Conservation (phyloP, 2,113 vertebrate genomes). For the Strix aluco region DNA sequence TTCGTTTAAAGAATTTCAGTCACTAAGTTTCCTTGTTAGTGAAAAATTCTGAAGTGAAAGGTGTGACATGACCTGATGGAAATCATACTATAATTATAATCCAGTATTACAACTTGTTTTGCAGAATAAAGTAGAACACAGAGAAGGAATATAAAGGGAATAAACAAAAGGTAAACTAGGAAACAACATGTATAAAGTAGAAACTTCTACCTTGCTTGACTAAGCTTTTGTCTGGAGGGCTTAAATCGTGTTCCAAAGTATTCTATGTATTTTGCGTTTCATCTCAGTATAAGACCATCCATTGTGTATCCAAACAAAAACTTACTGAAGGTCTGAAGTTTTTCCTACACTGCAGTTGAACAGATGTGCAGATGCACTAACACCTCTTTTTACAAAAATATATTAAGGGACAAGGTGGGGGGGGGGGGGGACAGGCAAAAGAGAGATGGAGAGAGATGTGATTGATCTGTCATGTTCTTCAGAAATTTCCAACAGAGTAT, state of each 20-base stretch:
- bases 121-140: neutral
- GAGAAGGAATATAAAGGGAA: neutral
- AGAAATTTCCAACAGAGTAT: neutral
- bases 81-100: neutral
- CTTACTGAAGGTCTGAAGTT: neutral
- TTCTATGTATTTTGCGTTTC: neutral
- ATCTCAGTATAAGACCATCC: neutral
- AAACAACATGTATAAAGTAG: neutral
- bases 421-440: fast-evolving
- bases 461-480: neutral
- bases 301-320: neutral
- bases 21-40: neutral
- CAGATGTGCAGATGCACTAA: neutral
- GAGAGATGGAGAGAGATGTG: neutral
- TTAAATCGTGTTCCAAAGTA: neutral
- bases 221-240: neutral
- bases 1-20: neutral
- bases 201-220: neutral
- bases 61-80: neutral
- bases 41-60: neutral
- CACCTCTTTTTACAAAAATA: neutral
- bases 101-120: neutral
- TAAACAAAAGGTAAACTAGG: neutral
- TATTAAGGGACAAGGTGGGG: fast-evolving
- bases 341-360: neutral